Conservation (phyloP, 2,888 invertebrate species). For the Shargacucullia verbasci region DNA sequence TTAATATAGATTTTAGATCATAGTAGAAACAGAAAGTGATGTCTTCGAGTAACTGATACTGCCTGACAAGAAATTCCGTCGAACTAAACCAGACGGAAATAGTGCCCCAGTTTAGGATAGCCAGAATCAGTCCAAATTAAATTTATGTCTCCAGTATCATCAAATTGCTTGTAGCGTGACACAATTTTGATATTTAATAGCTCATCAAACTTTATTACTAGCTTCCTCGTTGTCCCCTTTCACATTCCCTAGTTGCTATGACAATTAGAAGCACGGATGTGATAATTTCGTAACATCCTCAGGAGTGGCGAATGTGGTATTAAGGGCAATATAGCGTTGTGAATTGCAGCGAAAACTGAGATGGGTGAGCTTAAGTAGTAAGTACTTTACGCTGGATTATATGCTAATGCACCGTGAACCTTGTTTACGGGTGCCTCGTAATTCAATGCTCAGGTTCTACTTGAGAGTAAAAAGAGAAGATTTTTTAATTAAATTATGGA, state of each 20-base stretch:
- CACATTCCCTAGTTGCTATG: slow-evolving; percentile 54
- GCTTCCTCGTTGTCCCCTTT: slow-evolving; percentile 48
- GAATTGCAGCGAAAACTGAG: slow-evolving; percentile 73
- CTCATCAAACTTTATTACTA: slow-evolving; percentile 49
- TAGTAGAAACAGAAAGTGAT: neutral
- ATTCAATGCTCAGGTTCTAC: slow-evolving; percentile 32
- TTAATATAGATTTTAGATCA: too few species aligned
- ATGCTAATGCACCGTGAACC: slow-evolving; percentile 55
- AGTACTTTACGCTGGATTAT: slow-evolving; percentile 53
- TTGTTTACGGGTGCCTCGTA: slow-evolving; percentile 47
- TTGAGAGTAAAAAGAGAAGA: slow-evolving; percentile 9
- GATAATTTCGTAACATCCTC: slow-evolving; percentile 79
- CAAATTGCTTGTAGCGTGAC: slow-evolving; percentile 36
- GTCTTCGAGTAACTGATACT: neutral
- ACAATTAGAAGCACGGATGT: slow-evolving; percentile 79
- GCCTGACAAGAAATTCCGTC: slow-evolving; percentile 25
- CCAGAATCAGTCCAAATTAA: slow-evolving; percentile 29
- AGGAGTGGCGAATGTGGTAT: slow-evolving; percentile 61
- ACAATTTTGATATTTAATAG: slow-evolving; percentile 45
- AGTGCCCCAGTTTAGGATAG: slow-evolving; percentile 21
- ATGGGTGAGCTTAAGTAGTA: slow-evolving; percentile 43
- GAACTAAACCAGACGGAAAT: slow-evolving; percentile 38
- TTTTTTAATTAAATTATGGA: slow-evolving; percentile 25
- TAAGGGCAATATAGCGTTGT: slow-evolving; percentile 71
- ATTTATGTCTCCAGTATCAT: slow-evolving; percentile 33